Conservation (phyloP, 2,888 invertebrate species). For the Meghimatium bilineatum region DNA sequence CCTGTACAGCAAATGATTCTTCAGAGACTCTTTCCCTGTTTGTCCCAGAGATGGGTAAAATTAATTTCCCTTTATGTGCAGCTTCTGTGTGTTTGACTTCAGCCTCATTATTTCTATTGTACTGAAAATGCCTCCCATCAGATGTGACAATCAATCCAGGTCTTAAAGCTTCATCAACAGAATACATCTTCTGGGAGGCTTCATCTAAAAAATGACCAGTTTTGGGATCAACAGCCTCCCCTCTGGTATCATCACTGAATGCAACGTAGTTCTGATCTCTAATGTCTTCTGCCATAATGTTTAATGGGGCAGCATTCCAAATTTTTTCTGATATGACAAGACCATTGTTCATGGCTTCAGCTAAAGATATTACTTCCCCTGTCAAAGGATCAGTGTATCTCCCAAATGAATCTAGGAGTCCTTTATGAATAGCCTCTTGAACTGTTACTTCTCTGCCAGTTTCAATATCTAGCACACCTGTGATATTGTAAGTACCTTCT, state of each 20-base stretch:
- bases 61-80: slow-evolving; percentile 80
- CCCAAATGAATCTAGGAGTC: slow-evolving; percentile 84
- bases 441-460: slow-evolving; percentile 84
- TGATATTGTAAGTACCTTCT: slow-evolving; percentile 65
- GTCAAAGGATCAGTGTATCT: slow-evolving; percentile 89
- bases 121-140: slow-evolving; percentile 63
- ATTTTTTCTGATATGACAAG: slow-evolving; percentile 80
- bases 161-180: slow-evolving; percentile 86
- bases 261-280: slow-evolving; percentile 55
- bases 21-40: slow-evolving; percentile 51
- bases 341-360: slow-evolving; percentile 93
- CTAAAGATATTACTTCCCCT: slow-evolving; percentile 87
- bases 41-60: slow-evolving; percentile 76
- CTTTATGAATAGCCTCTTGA: slow-evolving; percentile 80
- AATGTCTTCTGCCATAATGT: slow-evolving; percentile 54
- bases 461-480: slow-evolving; percentile 85
- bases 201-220: slow-evolving; percentile 84
- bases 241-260: slow-evolving; percentile 83
- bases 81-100: slow-evolving; percentile 78
- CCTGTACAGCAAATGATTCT: slow-evolving; percentile 66
- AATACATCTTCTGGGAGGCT: slow-evolving; percentile 86
- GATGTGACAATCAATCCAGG: slow-evolving; percentile 62
- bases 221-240: slow-evolving; percentile 82
- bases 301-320: slow-evolving; percentile 51
- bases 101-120: slow-evolving; percentile 68